Base-by-base conservation (phyloP, 1,140 invertebrate species). In the Catajapyx aquilonaris region DNA sequence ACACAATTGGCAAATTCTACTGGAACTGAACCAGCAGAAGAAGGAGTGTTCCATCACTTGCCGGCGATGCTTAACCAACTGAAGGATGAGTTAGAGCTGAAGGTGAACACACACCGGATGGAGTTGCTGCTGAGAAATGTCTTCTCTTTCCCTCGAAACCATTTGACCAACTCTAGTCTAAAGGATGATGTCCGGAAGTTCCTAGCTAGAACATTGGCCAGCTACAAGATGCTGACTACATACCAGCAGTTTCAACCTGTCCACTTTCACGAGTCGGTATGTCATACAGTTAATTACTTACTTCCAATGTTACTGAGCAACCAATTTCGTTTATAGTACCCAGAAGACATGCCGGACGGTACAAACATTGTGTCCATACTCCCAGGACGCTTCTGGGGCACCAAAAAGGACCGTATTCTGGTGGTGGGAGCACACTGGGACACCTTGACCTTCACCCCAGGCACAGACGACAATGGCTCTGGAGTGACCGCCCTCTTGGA, bases 361-460 rank as follows among this genome's bases (percentile, higher is more conserved):
- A 45, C 46, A 2, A 62, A 62, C 40, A 45, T 62, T 1, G 48
- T 62, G 18, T 57, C 51, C 4, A 44, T 59, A 4, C 44, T 56
- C n/a, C 45, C 50, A n/a, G 59, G 59, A 0, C 39, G 33, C 4
- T 40, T 48, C 25, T 54, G 50, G 47, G 50, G 50, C 2, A 60
- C 53, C 1, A 30, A 44, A 1, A 37, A 45, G 16, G 60, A 62
- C 40, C 40, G 44, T 32, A 54, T 58, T 5, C 35, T 59, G 9
- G 40, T 62, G 2, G 41, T 62, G 28, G 60, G 60, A 10, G 57
- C 60, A 15, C 60, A 62, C 45, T 59, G 56, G 39, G 60, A 62
- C 40, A 61, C 59, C 0, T 51, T 54, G 1, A 41, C 39, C 19
- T 30, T 37, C 23, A 37, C 46, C 2, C 42, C 46, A 7, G 52